Evolutionary conservation across 2,888 invertebrate species (phyloP).

Genomic region (Galerucella calmariensis): DNA sequence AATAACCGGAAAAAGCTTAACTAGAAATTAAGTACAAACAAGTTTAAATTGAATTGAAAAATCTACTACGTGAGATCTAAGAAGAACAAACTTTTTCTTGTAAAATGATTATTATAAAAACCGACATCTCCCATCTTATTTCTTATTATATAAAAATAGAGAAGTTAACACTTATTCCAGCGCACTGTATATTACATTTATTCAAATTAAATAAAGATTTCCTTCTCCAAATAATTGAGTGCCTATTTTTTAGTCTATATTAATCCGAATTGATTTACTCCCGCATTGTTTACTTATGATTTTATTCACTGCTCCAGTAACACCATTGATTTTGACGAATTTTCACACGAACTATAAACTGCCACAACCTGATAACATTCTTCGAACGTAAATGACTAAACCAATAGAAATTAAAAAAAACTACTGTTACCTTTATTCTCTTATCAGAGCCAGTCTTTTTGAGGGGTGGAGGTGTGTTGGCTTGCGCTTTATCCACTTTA

Average conservation of each 20-base stretch:
- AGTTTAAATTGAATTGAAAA: too few relatives aligned
- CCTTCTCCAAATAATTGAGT: too few relatives aligned
- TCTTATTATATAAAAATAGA: too few relatives aligned
- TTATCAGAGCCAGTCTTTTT: constrained; percentile 87
- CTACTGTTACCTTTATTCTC: constrained; percentile 77
- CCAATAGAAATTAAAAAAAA: constrained; percentile 16
- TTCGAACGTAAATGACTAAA: constrained; percentile 4
- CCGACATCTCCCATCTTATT: too few relatives aligned
- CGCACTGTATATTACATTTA: background rate
- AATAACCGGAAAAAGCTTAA: background rate
- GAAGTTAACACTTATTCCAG: too few relatives aligned
- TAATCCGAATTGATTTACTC: background rate
- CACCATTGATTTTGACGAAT: background rate
- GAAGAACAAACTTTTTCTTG: too few relatives aligned
- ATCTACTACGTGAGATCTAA: too few relatives aligned
- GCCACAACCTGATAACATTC: background rate
- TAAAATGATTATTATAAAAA: too few relatives aligned
- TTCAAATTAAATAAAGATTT: too few relatives aligned
- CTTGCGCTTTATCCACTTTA: constrained; percentile 81
- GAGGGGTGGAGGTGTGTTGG: constrained; percentile 67
- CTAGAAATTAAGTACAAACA: background rate
- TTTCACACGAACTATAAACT: background rate
- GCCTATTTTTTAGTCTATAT: too few relatives aligned
- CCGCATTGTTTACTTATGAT: background rate
- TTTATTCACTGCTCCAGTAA: background rate